Conservation (phyloP, 1,140 invertebrate species). For the Lasaia peninsularis region DNA sequence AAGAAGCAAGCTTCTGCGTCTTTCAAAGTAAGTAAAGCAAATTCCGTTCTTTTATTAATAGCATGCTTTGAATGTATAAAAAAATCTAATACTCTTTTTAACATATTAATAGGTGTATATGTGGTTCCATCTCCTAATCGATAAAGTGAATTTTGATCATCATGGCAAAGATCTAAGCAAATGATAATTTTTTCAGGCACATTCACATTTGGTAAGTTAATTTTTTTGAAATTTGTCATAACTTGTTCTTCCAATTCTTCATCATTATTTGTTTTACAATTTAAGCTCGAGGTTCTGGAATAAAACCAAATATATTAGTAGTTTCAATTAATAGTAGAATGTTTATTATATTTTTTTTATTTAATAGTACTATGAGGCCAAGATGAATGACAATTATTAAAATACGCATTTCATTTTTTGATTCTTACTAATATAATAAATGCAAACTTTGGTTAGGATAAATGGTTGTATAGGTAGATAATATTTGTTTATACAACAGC, state of each 20-base stretch:
- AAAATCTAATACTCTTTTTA: slow-evolving; percentile 81
- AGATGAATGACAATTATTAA: too few relatives aligned
- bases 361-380: too few relatives aligned
- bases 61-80: slow-evolving; percentile 82
- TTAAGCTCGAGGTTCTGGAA: slow-evolving; percentile 23
- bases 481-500: too few relatives aligned
- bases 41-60: slow-evolving; percentile 82
- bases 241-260: slow-evolving; percentile 48
- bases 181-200: slow-evolving; percentile 81
- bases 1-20: slow-evolving; percentile 77
- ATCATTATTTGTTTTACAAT: slow-evolving; percentile 35
- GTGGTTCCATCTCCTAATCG: slow-evolving; percentile 78
- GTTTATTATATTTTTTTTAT: too few relatives aligned
- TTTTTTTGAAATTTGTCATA: slow-evolving; percentile 57
- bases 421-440: too few relatives aligned
- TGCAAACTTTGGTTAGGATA: too few relatives aligned
- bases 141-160: slow-evolving; percentile 77
- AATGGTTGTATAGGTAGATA: too few relatives aligned
- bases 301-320: slow-evolving; percentile 3
- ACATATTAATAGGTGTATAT: slow-evolving; percentile 79
- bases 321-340: background rate
- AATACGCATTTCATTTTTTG: too few relatives aligned
- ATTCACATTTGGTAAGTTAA: slow-evolving; percentile 76
- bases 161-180: slow-evolving; percentile 82
- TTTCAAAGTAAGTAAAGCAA: slow-evolving; percentile 81